phyloP scores from a whole-genome alignment of 2,888 invertebrate species.

The Theretra japonica region DNA sequence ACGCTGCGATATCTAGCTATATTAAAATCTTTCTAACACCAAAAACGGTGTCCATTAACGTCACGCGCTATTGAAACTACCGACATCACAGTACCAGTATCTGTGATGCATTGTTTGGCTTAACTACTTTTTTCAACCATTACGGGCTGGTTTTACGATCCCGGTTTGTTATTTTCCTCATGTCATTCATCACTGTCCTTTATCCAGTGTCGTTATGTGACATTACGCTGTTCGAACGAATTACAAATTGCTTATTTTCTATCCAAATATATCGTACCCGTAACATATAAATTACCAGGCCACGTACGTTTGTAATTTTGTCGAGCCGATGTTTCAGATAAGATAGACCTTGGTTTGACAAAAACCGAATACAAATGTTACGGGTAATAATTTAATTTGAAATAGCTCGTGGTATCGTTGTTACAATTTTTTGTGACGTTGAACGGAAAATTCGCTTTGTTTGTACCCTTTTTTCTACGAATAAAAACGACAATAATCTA shows the following conservation, averaged over 20 bases:
- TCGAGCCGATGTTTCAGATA: constrained; percentile 20
- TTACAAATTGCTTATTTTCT: constrained; percentile 29
- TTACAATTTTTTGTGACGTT: not conserved
- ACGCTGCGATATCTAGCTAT: too few species aligned
- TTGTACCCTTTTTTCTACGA: too few species aligned
- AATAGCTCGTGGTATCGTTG: not conserved
- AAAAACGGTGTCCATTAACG: constrained; percentile 6
- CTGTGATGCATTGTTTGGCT: constrained; percentile 32
- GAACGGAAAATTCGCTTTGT: too few species aligned
- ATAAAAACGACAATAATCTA: too few species aligned
- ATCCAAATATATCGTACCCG: constrained; percentile 20
- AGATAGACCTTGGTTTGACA: constrained; percentile 16
- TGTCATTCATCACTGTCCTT: constrained; percentile 34
- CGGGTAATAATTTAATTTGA: constrained; percentile 12
- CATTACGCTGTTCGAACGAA: constrained; percentile 31
- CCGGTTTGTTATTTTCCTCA: constrained; percentile 33
- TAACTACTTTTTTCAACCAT: constrained; percentile 33
- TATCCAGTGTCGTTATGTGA: constrained; percentile 32
- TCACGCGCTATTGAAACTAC: constrained; percentile 27
- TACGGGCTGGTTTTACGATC: constrained; percentile 33
- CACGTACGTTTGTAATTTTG: constrained; percentile 23
- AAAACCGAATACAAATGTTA: constrained; percentile 20
- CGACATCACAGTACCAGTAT: constrained; percentile 12
- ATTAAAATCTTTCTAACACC: constrained; percentile 29
- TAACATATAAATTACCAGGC: constrained; percentile 17